Conservation (phyloP, 2,113 vertebrate genomes). For the Oxyruncus cristatus region DNA sequence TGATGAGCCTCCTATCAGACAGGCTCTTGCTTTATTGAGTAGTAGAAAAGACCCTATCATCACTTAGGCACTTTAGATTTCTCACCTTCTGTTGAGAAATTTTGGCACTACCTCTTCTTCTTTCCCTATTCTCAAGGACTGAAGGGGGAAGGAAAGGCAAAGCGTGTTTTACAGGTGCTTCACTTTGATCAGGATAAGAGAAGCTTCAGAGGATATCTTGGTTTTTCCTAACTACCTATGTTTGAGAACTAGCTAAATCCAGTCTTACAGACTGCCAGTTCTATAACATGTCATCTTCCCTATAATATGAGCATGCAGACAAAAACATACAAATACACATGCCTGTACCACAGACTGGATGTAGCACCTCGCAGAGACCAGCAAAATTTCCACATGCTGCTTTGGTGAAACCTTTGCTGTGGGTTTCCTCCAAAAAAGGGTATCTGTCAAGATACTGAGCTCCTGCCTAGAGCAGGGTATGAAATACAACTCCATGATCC, state of each 20-base stretch:
- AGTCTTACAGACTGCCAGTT: not conserved
- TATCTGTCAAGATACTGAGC: not conserved
- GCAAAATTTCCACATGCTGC: not conserved
- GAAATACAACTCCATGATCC: not conserved
- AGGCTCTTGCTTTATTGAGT: fast-evolving
- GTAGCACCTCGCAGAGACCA: not conserved
- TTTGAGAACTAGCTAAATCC: not conserved
- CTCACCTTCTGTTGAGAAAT: not conserved
- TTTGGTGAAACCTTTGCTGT: not conserved
- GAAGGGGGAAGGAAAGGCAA: not conserved
- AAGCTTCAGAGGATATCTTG: not conserved
- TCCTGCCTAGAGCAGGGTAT: not conserved
- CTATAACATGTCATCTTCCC: not conserved
- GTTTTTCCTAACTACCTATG: not conserved
- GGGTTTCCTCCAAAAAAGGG: not conserved
- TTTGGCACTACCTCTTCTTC: not conserved
- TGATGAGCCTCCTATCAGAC: fast-evolving
- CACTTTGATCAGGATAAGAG: not conserved
- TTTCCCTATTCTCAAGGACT: not conserved
- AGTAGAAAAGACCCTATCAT: not conserved
- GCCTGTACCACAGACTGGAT: not conserved
- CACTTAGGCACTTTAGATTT: not conserved
- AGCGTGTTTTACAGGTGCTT: not conserved
- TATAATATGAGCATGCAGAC: not conserved
- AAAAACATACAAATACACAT: not conserved